Evolutionary conservation across 30 jellyfish, hydroid and myxozoan species (phyloP), one percentile per base, ranked within the genome.

Genomic region (Clytia hemisphaerica): DNA sequence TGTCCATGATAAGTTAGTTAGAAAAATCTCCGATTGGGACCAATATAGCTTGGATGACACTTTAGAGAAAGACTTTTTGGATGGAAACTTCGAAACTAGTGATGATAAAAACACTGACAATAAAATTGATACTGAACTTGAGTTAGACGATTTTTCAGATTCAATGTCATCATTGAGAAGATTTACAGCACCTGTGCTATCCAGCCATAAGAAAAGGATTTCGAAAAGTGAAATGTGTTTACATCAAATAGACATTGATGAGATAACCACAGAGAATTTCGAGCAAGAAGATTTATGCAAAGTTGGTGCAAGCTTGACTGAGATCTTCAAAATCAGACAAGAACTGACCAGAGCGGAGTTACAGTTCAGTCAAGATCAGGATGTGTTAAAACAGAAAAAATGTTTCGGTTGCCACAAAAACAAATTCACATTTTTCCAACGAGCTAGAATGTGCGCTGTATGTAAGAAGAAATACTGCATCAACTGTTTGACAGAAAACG

Each of bases 331-430:
- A 71, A 82, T 72, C n/a, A 82, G 98, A 15, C 88, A 89, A 60
- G 98, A 90, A 5, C 67, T 89, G n/a, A 73, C 94, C 10, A 27
- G 74, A 12, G 93, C 98, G 21, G 98, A 89, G 58, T 45, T 64
- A n/a, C 95, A 89, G 24, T 27, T 45, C 1, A 46, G 73, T 4
- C 44, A 76, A 47, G 58, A 61, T 22, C 46, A 32, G 27, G 88
- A 58, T 15, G 54, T 89, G 18, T 37, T 34, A 44, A 60, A 65
- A 21, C 85, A 86, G 4, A 75, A 61, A 45, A 51, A 83, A 10
- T 89, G 98, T 65, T 89, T 80, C 50, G 67, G 77, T 40, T 89
- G 98, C 35, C 61, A 63, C 10, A 80, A 63, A 30, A 26, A 67
- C 4, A 73, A 72, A 37, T 89, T 89, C 64, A 6, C 90, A 10